Percentiles rank a stretch among this genome's conserved stretches.
Evolutionary conservation across 2,797 vertebrate species (phyloP).

Genomic region (Anolis apletophallus): DNA sequence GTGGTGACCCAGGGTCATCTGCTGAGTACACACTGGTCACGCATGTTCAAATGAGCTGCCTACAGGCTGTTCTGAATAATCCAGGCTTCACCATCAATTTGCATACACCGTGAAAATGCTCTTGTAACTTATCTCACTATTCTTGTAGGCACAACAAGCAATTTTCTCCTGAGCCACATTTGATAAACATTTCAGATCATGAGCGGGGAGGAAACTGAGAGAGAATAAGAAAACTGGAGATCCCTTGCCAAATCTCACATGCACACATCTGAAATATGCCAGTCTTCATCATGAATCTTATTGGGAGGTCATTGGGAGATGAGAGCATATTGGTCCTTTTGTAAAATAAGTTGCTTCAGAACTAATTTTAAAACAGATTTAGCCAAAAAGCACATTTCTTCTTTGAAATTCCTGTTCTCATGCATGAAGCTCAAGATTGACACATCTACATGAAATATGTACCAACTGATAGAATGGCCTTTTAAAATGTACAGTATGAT

Average conservation of each 20-base stretch:
- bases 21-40: constrained; percentile 46
- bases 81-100: constrained; percentile 33
- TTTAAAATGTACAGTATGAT: not conserved
- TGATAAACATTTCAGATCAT: not conserved
- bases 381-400: not conserved
- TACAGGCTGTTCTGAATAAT: constrained; percentile 51
- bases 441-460: not conserved
- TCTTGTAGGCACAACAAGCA: not conserved
- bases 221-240: not conserved
- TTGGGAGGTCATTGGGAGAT: not conserved
- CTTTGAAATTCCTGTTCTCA: not conserved
- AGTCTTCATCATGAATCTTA: not conserved
- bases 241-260: not conserved
- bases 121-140: not conserved
- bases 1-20: constrained; percentile 46
- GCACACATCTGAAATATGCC: not conserved
- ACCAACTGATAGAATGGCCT: not conserved
- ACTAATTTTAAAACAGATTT: not conserved
- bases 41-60: constrained; percentile 45
- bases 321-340: not conserved
- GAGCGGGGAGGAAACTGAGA: no score
- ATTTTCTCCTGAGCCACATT: not conserved
- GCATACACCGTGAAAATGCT: constrained; percentile 14
- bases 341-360: not conserved
- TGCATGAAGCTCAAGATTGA: not conserved